Percentiles rank a stretch among this genome's conserved stretches.
phyloP scores from a whole-genome alignment of 2,113 vertebrate genomes.

The Bufo bufo region DNA sequence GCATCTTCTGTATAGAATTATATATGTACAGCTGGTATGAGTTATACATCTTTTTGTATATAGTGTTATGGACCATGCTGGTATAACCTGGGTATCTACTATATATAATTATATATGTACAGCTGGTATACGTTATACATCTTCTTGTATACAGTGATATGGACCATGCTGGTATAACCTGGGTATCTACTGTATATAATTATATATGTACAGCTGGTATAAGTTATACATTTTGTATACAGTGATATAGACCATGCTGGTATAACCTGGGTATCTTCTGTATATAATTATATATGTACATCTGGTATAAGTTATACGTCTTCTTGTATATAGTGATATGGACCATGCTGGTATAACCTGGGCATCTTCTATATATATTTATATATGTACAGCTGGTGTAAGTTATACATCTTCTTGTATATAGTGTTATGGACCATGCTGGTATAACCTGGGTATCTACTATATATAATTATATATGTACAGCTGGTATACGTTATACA shows the following conservation, averaged over 20 bases:
- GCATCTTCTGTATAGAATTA: neutral
- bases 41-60: neutral
- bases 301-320: neutral
- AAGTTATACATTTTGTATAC: too few species aligned
- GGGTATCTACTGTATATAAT: neutral
- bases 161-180: neutral
- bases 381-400: neutral
- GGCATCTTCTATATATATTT: neutral
- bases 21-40: neutral
- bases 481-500: too few species aligned
- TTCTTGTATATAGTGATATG: neutral
- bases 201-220: too few species aligned
- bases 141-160: neutral
- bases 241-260: too few species aligned
- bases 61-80: neutral
- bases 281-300: neutral
- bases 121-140: neutral
- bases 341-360: neutral
- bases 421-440: too few species aligned
- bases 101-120: neutral
- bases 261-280: neutral
- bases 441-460: neutral
- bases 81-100: neutral
- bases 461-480: too few species aligned
- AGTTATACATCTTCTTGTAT: too few species aligned